Evolutionary conservation across 2,797 vertebrate genomes (phyloP).

Genomic region (Diplodus sargus): DNA sequence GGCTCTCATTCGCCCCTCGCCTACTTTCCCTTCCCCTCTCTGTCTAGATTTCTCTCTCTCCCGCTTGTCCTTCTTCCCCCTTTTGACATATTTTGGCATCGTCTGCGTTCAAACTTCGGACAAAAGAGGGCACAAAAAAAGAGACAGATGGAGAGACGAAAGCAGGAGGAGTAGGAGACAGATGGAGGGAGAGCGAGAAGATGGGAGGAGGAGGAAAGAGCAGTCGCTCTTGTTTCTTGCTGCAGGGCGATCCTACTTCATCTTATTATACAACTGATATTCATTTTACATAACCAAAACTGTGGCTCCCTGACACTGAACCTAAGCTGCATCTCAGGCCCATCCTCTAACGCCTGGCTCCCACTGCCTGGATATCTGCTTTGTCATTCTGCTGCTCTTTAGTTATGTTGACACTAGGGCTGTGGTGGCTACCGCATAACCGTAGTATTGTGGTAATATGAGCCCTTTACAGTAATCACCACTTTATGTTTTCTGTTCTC

Average conservation of each 20-base stretch:
- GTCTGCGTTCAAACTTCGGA: slow-evolving; percentile 68
- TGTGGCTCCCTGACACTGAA: slow-evolving; percentile 56
- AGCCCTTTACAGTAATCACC: slow-evolving; percentile 42
- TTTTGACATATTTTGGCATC: slow-evolving; percentile 72
- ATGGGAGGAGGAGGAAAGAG: slow-evolving; percentile 78
- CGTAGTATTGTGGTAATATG: slow-evolving; percentile 15
- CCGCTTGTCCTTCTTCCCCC: slow-evolving; percentile 40
- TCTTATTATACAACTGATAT: slow-evolving; percentile 82
- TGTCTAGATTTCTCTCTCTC: slow-evolving; percentile 49
- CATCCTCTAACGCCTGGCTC: slow-evolving; percentile 24
- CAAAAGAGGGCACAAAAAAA: slow-evolving; percentile 75
- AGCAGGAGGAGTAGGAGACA: slow-evolving; percentile 74
- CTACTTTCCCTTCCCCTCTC: slow-evolving; percentile 54
- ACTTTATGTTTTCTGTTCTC: slow-evolving; percentile 19
- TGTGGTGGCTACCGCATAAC: slow-evolving; percentile 36
- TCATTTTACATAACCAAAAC: slow-evolving; percentile 76
- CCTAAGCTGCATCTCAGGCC: slow-evolving; percentile 49
- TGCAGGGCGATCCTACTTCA: slow-evolving; percentile 80
- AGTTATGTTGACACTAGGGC: slow-evolving; percentile 52
- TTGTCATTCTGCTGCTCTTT: slow-evolving; percentile 60
- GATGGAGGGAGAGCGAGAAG: slow-evolving; percentile 77
- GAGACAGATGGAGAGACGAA: slow-evolving; percentile 78
- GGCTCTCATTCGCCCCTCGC: slow-evolving; percentile 62
- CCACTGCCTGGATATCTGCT: slow-evolving; percentile 43
- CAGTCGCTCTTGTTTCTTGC: slow-evolving; percentile 76